A percentile compares a stretch with the other conserved stretches of the same genome.
These are phyloP conservation scores for Temnothorax curvispinosus DNA, from an alignment of 1,140 invertebrate species.

Conservation along the genomic window DNA sequence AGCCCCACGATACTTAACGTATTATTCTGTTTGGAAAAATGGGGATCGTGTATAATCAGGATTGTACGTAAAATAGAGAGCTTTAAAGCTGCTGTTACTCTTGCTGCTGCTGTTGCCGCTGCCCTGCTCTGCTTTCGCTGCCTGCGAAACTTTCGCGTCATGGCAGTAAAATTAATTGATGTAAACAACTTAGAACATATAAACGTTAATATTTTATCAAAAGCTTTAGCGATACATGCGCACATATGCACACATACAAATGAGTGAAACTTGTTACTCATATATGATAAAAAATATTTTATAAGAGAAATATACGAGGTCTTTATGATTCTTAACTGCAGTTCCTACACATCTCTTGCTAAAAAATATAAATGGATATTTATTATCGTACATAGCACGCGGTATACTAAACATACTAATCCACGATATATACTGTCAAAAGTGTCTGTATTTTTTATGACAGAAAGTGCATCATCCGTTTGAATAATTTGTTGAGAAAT, in stretches of 20 bases:
- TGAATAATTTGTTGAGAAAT: slow-evolving; percentile 11
- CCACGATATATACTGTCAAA: not conserved
- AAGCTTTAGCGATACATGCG: not conserved
- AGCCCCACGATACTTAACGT: slow-evolving; percentile 22
- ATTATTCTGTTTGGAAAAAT: slow-evolving; percentile 53
- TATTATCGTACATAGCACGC: not conserved
- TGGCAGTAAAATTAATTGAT: slow-evolving; percentile 37
- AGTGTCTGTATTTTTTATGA: not conserved
- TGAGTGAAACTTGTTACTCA: not conserved
- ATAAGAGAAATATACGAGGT: not conserved
- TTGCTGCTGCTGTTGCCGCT: not conserved
- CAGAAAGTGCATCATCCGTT: not conserved
- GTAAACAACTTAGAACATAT: not conserved
- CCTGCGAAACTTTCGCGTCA: slow-evolving; percentile 20
- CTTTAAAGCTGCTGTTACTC: not conserved
- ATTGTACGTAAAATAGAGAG: slow-evolving; percentile 44
- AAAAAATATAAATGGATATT: slow-evolving; percentile 4
- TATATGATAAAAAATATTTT: slow-evolving; percentile 9
- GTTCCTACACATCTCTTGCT: not conserved
- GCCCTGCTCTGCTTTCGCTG: not conserved
- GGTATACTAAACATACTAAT: not conserved
- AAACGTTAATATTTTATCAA: slow-evolving; percentile 30
- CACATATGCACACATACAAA: not conserved
- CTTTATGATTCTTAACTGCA: not conserved
- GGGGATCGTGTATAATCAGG: slow-evolving; percentile 35